phyloP scores from a whole-genome alignment of 2,888 invertebrate genomes.

The Callosobruchus maculatus region DNA sequence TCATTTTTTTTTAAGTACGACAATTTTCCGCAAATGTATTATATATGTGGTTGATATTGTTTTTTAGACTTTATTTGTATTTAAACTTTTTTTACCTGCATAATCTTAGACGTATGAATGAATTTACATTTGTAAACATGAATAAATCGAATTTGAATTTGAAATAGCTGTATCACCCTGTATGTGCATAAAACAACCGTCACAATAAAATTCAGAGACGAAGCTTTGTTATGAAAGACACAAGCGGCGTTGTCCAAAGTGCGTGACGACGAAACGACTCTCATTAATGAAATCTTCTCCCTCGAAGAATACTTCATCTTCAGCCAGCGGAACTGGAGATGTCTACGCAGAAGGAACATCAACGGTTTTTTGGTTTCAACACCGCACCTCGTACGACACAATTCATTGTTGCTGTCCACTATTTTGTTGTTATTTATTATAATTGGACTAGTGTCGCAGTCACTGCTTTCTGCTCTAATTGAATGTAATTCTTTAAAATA shows the following conservation, averaged over 20 bases:
- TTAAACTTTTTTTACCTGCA: too few relatives aligned
- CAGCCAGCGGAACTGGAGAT: slow-evolving; percentile 38
- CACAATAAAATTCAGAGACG: not conserved
- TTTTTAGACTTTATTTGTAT: too few relatives aligned
- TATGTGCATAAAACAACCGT: not conserved
- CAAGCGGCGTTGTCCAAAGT: slow-evolving; percentile 19
- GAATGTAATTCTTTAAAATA: not conserved
- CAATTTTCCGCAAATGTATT: too few relatives aligned
- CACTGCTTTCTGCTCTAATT: not conserved
- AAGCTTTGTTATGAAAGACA: slow-evolving; percentile 20
- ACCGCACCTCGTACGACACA: not conserved
- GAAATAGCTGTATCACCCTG: not conserved
- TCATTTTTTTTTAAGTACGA: too few relatives aligned
- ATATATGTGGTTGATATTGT: too few relatives aligned
- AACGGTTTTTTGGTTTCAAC: slow-evolving; percentile 5
- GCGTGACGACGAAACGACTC: slow-evolving; percentile 40
- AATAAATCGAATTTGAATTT: too few relatives aligned
- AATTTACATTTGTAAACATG: too few relatives aligned
- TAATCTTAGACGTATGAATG: too few relatives aligned
- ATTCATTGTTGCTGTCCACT: not conserved
- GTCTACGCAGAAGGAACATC: too few relatives aligned
- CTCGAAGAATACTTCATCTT: slow-evolving; percentile 34
- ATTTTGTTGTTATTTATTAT: not conserved
- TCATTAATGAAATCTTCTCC: slow-evolving; percentile 44
- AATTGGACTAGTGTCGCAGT: not conserved